A percentile compares a stretch with the other conserved stretches of the same genome.
Evolutionary conservation across 1,140 invertebrate species (phyloP).

Genomic region (Bradysia coprophila): DNA sequence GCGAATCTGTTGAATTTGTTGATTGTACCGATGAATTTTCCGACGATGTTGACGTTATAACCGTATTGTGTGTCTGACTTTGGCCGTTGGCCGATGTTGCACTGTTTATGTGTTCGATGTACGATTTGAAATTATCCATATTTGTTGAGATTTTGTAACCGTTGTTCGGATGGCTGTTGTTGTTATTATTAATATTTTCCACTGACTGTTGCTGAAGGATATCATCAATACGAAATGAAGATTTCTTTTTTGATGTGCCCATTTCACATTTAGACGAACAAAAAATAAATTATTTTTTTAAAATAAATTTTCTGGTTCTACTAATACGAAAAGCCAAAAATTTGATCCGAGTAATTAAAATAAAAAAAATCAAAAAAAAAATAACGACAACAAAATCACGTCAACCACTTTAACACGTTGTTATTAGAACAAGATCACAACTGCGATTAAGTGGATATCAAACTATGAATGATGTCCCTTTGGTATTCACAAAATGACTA

Average conservation of each 20-base stretch:
- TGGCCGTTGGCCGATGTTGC: too few relatives aligned
- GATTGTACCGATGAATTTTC: background rate
- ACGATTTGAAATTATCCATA: background rate
- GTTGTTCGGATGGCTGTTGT: background rate
- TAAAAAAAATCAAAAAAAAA: too few relatives aligned
- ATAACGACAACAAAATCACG: too few relatives aligned
- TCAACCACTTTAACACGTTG: background rate
- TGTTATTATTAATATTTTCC: too few relatives aligned
- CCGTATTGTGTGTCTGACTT: too few relatives aligned
- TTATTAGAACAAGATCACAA: background rate
- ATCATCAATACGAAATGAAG: background rate
- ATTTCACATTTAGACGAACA: background rate
- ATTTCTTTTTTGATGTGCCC: background rate
- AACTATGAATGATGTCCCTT: background rate
- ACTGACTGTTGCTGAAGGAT: background rate
- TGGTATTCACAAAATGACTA: background rate
- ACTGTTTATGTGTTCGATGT: too few relatives aligned
- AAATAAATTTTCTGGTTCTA: background rate
- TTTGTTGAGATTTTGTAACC: background rate
- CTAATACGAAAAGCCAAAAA: background rate
- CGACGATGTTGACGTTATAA: too few relatives aligned
- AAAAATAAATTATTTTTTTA: background rate
- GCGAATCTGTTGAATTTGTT: background rate
- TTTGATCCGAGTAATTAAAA: background rate
- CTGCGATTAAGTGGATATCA: background rate